Evolutionary conservation across 2,113 vertebrate species (phyloP).

Genomic region (Sander lucioperca): DNA sequence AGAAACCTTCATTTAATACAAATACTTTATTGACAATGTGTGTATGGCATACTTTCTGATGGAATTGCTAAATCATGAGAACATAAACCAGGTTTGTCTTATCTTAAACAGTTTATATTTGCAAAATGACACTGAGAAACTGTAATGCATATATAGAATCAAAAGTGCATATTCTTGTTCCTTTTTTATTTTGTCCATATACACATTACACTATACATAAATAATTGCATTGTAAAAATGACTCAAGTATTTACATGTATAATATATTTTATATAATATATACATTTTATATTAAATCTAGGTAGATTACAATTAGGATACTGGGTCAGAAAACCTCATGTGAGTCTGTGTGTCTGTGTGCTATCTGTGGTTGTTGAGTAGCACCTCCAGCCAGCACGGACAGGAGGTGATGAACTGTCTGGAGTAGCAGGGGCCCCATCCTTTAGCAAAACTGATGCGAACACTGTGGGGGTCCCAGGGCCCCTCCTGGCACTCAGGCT

Average conservation of each 20-base stretch:
- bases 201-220: conserved; percentile 99
- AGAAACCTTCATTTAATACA: conserved; percentile 82
- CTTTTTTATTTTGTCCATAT: conserved; percentile 89
- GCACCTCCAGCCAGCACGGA: conserved; percentile 97
- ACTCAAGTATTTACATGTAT: conserved; percentile 99
- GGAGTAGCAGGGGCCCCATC: conserved; percentile 97
- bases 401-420: conserved; percentile 99
- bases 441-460: conserved; percentile 97
- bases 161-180: conserved; percentile 95
- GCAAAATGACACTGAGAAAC: conserved; percentile 90
- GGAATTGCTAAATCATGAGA: conserved; percentile 88
- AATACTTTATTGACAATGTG: conserved; percentile 97
- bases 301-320: conserved; percentile 94
- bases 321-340: conserved; percentile 60
- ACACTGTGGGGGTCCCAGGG: conserved; percentile 97
- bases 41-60: conserved; percentile 85
- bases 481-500: conserved; percentile 89
- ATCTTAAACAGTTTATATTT: conserved; percentile 86
- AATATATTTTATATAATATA: conserved; percentile 96
- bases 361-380: conserved; percentile 93
- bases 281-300: conserved; percentile 99
- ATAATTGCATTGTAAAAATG: conserved; percentile 99
- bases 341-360: conserved; percentile 57
- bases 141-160: conserved; percentile 87
- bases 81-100: conserved; percentile 87